A percentile compares a stretch with the other conserved stretches of the same genome.
Conservation (phyloP, 2,888 invertebrate genomes). For the Patella caerulea region DNA sequence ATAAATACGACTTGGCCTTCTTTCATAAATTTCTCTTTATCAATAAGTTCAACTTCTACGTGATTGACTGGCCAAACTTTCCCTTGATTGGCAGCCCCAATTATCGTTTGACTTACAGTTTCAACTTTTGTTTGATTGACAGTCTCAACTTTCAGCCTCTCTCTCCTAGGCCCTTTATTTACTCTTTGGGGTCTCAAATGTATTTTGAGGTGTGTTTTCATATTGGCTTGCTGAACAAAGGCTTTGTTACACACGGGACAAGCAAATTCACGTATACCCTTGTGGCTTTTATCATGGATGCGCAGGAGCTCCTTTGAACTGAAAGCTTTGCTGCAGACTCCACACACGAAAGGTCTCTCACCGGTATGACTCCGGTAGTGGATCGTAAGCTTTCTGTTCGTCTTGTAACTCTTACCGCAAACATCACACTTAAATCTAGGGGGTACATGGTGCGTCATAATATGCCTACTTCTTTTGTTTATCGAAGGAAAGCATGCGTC, state of each 20-base stretch:
- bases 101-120: no score
- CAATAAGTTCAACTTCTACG: no score
- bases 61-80: no score
- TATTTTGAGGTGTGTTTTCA: not conserved
- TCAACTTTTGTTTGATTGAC: no score
- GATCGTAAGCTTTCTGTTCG: not conserved
- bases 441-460: no score
- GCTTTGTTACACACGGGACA: not conserved
- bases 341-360: not conserved
- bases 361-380: not conserved
- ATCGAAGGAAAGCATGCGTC: no score
- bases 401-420: not conserved
- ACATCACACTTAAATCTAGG: not conserved
- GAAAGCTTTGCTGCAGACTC: not conserved
- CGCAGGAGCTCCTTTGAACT: not conserved
- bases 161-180: no score
- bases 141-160: no score
- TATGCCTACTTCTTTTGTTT: no score
- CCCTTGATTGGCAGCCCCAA: no score
- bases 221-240: not conserved
- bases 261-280: not conserved
- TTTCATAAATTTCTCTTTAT: no score
- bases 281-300: not conserved
- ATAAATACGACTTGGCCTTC: no score
- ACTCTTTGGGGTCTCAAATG: not conserved